Evolutionary conservation across 2,888 invertebrate species (phyloP).

Genomic region (Aphelenchoides bicaudatus): DNA sequence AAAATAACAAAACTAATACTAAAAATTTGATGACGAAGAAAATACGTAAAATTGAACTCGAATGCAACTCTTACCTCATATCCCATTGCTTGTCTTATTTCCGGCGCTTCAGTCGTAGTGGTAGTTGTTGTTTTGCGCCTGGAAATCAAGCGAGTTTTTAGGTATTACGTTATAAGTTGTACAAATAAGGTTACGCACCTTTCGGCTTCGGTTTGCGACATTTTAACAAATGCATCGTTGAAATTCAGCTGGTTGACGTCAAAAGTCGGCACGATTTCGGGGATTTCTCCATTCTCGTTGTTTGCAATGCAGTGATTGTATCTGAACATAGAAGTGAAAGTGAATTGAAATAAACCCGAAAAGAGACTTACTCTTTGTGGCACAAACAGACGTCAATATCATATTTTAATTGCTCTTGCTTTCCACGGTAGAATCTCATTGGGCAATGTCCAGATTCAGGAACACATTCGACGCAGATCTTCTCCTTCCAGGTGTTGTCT

Average conservation of each 20-base stretch:
- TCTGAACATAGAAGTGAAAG: no score
- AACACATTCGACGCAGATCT: slow-evolving; percentile 54
- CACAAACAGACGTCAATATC: slow-evolving; percentile 56
- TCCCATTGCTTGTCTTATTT: slow-evolving; percentile 49
- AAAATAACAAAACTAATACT: no score
- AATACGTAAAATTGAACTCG: no score
- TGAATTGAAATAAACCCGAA: no score
- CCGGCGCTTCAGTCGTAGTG: slow-evolving; percentile 58
- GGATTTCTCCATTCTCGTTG: slow-evolving; percentile 53
- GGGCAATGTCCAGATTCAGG: slow-evolving; percentile 57
- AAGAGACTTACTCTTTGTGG: slow-evolving; percentile 55
- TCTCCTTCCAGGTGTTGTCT: slow-evolving; percentile 59
- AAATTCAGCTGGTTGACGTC: slow-evolving; percentile 41
- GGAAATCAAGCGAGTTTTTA: no score
- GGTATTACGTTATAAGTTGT: no score
- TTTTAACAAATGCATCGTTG: slow-evolving; percentile 29
- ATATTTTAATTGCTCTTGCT: slow-evolving; percentile 22
- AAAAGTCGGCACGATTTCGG: slow-evolving; percentile 53
- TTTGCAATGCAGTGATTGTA: slow-evolving; percentile 57
- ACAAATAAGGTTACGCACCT: no score
- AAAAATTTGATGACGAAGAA: no score
- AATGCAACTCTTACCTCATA: slow-evolving; percentile 47
- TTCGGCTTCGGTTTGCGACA: background rate
- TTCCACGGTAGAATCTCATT: slow-evolving; percentile 46
- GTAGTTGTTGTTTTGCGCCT: slow-evolving; percentile 43